phyloP scores from a whole-genome alignment of 2,888 invertebrate genomes.

The Synanthedon tipuliformis region DNA sequence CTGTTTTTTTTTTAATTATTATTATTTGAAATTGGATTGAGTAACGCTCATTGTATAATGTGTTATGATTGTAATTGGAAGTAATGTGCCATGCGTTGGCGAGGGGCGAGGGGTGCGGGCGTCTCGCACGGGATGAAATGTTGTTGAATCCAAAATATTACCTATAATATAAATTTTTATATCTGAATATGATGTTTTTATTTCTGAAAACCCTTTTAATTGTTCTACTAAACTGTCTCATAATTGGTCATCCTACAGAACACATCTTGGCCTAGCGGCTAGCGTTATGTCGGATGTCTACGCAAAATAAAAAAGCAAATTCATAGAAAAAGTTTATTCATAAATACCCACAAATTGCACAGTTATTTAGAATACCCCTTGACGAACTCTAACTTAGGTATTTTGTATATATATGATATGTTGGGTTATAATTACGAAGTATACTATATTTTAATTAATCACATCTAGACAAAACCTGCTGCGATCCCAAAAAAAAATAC shows the following conservation, averaged over 20 bases:
- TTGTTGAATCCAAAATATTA: slow-evolving; percentile 70
- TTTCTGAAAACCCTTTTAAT: not conserved
- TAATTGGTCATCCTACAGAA: not conserved
- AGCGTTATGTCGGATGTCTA: no score
- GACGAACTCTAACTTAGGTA: no score
- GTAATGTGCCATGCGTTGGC: slow-evolving; percentile 47
- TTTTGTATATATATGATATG: no score
- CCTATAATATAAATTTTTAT: slow-evolving; percentile 71
- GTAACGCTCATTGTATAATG: not conserved
- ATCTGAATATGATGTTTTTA: slow-evolving; percentile 37
- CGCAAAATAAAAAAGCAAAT: not conserved
- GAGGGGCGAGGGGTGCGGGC: slow-evolving; percentile 20
- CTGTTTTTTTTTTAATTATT: not conserved
- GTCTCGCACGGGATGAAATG: slow-evolving; percentile 32
- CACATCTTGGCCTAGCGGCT: not conserved
- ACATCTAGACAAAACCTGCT: no score
- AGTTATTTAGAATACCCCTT: no score
- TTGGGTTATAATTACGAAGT: no score
- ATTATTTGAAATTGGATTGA: not conserved
- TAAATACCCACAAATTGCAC: slow-evolving; percentile 38
- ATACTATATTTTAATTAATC: no score
- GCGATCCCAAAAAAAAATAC: no score
- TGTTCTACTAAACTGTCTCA: not conserved
- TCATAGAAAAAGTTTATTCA: slow-evolving; percentile 14
- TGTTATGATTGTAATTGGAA: not conserved